Evolutionary conservation across 2,113 vertebrate genomes (phyloP).

Genomic region (Vireo altiloquus): DNA sequence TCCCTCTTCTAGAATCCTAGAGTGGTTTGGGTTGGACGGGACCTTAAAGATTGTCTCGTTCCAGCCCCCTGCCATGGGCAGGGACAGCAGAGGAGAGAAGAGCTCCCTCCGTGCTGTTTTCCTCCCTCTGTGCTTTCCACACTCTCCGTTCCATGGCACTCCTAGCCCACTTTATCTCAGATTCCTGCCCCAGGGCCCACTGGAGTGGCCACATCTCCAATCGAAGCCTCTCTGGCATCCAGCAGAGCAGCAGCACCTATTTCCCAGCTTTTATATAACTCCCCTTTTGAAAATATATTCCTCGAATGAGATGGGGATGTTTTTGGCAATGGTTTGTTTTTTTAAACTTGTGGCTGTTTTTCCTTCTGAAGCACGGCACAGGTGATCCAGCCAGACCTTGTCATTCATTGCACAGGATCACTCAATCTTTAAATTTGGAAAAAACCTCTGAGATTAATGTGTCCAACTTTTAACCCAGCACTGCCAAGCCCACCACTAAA

Average conservation of each 20-base stretch:
- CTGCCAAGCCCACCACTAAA: neutral
- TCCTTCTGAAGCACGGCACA: rapidly evolving
- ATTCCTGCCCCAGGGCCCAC: neutral
- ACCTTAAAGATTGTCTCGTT: neutral
- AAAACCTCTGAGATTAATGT: neutral
- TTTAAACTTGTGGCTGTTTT: neutral
- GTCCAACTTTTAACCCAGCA: neutral
- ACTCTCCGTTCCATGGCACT: neutral
- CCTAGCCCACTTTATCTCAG: neutral
- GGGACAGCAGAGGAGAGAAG: neutral
- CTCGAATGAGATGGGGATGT: neutral
- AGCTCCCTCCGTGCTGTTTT: neutral
- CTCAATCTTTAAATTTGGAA: neutral
- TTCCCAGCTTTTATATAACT: neutral
- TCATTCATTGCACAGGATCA: neutral
- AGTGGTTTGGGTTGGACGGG: neutral
- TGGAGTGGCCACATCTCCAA: neutral
- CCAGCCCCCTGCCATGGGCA: neutral
- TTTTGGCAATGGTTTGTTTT: neutral
- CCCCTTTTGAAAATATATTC: neutral
- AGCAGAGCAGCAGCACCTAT: neutral
- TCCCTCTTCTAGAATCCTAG: neutral
- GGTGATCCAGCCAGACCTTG: neutral
- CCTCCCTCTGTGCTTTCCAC: neutral
- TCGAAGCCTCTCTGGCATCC: neutral